Evolutionary conservation across 2,888 invertebrate species (phyloP).

Genomic region (Leptopilina syphax): DNA sequence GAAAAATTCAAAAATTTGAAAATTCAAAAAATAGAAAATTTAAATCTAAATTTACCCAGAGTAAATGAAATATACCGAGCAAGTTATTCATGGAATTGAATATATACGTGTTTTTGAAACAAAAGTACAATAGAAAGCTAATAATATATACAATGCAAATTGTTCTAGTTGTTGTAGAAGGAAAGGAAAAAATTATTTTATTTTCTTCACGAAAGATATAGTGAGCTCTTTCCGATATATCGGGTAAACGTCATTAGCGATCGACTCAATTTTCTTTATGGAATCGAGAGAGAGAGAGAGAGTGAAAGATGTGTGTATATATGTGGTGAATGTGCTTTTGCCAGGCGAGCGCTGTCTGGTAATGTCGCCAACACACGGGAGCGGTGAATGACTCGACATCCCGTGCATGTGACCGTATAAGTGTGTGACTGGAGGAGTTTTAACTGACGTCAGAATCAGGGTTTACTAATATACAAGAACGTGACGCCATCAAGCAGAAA

Average conservation of each 20-base stretch:
- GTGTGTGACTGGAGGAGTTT: slow-evolving; percentile 42
- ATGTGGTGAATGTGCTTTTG: slow-evolving; percentile 26
- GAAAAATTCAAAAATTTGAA: too few relatives aligned
- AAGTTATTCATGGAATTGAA: too few relatives aligned
- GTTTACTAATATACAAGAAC: slow-evolving; percentile 42
- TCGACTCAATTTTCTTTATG: slow-evolving; percentile 18
- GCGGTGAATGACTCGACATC: slow-evolving; percentile 55
- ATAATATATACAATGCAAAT: too few relatives aligned
- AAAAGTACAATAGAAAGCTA: too few relatives aligned
- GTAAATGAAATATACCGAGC: too few relatives aligned
- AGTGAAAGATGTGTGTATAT: too few relatives aligned
- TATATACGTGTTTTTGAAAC: too few relatives aligned
- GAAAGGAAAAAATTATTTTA: neutral
- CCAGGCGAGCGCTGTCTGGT: slow-evolving; percentile 45
- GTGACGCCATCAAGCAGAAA: slow-evolving; percentile 48
- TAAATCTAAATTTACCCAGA: too few relatives aligned
- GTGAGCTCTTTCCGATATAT: neutral
- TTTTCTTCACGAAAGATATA: neutral
- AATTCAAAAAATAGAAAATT: too few relatives aligned
- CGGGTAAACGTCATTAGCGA: slow-evolving; percentile 15
- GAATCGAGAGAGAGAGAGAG: neutral
- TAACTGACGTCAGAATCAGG: slow-evolving; percentile 40
- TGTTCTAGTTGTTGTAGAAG: too few relatives aligned
- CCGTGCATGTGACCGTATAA: slow-evolving; percentile 44
- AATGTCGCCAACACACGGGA: slow-evolving; percentile 52